Conservation (phyloP, 2,113 vertebrate genomes). For the human region DNA sequence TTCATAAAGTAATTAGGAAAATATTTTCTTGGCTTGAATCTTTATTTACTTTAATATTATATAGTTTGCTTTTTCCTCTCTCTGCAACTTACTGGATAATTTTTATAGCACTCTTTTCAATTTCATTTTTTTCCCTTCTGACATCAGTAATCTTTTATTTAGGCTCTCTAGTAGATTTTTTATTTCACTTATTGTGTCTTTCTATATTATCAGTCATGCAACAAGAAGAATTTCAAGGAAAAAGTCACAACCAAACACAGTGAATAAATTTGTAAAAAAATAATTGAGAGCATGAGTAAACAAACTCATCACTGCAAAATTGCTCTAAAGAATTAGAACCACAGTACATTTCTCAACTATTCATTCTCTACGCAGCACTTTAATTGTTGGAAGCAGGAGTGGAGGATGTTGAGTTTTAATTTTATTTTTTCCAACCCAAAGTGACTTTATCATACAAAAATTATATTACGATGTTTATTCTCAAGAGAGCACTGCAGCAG, state of each 20-base stretch:
- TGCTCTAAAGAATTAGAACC: not conserved
- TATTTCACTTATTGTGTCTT: not conserved
- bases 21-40: not conserved
- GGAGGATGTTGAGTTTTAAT: not conserved
- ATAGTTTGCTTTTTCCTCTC: not conserved
- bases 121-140: not conserved
- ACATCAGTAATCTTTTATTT: not conserved
- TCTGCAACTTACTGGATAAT: not conserved
- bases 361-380: not conserved
- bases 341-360: rapidly evolving
- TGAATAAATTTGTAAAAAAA: not conserved
- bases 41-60: not conserved
- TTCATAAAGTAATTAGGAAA: not conserved
- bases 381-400: not conserved
- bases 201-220: not conserved
- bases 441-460: not conserved
- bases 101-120: not conserved
- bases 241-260: not conserved
- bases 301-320: not conserved
- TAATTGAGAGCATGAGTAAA: not conserved
- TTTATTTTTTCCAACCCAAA: not conserved
- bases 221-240: not conserved
- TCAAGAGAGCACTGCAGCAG: not conserved
- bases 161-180: not conserved
- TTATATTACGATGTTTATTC: not conserved